Evolutionary conservation across 2,113 vertebrate species (phyloP), one percentile per base, ranked within the genome.

Genomic region (Scopus umbretta): DNA sequence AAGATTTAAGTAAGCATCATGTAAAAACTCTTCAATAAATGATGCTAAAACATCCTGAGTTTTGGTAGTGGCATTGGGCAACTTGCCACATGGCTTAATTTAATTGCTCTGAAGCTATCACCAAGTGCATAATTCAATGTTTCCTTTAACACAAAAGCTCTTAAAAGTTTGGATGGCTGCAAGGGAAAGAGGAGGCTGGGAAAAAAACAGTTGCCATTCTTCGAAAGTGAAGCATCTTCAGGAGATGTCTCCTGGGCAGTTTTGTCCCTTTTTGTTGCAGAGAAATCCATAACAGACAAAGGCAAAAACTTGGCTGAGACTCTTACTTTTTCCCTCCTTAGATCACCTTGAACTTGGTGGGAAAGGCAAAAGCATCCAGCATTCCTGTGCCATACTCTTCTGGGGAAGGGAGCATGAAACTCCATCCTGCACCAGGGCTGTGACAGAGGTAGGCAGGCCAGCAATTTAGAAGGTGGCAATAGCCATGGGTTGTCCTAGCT

Each of bases 1-100:
- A 93, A 95, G 73, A 61, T 38, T 56, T 97, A 95, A 97, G 96
- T 90, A 98, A 97, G 86, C 70, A 90, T 73, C 71, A 56, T 88
- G 50, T 93, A 94, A 94, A 92, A 88, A 73, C 81, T 90, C 66
- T 88, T 94, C 58, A 93, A 88, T 90, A 97, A 96, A 95, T 94
- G 32, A 90, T 96, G 80, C 70, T 92, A 88, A 93, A 96, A 85
- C 81, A 82, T 72, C 59, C 84, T 71, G 71, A 86, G 78, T 88
- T 87, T 83, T 91, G 74, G 50, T 89, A 91, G 81, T 92, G 84
- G 80, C 78, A 62, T 40, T 29, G 81, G 93, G 94, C 84, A 91
- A 18, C 66, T 83, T 70, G 85, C 95, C 95, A 90, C 1, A 2
- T 34, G 56, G 59, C 63, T 90, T 90, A 90, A 84, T 95, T 96